These are phyloP conservation scores for Garrulus glandarius DNA, from an alignment of 2,797 vertebrate species.

Conservation along the genomic window DNA sequence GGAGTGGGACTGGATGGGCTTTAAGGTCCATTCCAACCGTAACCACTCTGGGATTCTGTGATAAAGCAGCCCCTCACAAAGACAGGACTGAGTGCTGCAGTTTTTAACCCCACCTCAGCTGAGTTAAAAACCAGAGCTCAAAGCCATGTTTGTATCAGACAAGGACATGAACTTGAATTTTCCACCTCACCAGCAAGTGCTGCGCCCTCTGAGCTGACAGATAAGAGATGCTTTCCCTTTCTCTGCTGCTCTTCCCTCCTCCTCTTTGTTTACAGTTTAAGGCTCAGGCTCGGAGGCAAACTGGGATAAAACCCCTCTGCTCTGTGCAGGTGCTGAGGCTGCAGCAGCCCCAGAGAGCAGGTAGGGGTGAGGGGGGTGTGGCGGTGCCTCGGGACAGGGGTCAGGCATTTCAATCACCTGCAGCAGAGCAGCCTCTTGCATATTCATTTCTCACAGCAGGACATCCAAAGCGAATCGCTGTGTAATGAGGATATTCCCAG, in stretches of 20 bases:
- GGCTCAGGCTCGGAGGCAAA: not conserved
- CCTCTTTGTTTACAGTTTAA: not conserved
- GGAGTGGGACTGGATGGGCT: rapidly evolving
- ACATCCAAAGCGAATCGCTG: not conserved
- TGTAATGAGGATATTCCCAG: not conserved
- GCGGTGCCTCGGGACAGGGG: not conserved
- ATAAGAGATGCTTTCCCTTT: not conserved
- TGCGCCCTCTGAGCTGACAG: not conserved
- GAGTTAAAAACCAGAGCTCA: not conserved
- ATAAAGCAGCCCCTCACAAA: not conserved
- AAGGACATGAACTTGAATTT: not conserved
- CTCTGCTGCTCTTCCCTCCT: not conserved
- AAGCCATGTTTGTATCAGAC: not conserved
- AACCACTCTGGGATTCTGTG: not conserved
- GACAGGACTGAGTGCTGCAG: not conserved
- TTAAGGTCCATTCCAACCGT: not conserved
- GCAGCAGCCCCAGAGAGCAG: not conserved
- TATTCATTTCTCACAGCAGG: not conserved
- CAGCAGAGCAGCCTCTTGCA: not conserved
- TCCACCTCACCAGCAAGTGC: not conserved
- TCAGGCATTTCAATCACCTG: not conserved
- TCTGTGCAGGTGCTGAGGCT: not conserved
- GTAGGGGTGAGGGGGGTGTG: not conserved
- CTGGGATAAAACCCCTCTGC: not conserved
- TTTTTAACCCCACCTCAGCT: not conserved